These are phyloP conservation scores for Sarcophaga subvicina DNA, from an alignment of 2,888 invertebrate genomes.

Conservation along the genomic window DNA sequence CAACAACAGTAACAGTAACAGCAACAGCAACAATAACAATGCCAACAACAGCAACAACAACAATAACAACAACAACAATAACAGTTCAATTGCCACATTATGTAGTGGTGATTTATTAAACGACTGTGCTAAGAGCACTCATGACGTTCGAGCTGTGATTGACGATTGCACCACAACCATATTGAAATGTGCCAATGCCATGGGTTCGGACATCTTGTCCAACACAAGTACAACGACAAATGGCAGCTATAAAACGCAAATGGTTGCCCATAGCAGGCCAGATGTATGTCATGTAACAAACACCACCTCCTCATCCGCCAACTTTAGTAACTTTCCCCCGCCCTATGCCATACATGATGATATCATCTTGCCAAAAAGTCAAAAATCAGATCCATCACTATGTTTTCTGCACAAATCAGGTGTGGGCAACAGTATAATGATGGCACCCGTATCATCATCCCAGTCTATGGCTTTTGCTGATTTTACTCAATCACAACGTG, in stretches of 20 bases:
- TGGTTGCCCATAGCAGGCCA: conserved; percentile 72
- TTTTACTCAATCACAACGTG: conserved; percentile 65
- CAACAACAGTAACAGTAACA: conserved; percentile 54
- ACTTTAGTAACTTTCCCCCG: conserved; percentile 71
- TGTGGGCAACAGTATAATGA: neutral
- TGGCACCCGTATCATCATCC: conserved; percentile 28
- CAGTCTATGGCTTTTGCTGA: conserved; percentile 50
- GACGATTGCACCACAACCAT: conserved; percentile 81
- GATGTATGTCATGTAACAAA: conserved; percentile 75
- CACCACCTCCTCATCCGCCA: conserved; percentile 58
- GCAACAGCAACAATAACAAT: conserved; percentile 64
- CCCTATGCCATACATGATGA: conserved; percentile 75
- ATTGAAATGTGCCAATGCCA: conserved; percentile 79
- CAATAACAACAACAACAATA: conserved; percentile 66
- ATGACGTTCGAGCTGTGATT: conserved; percentile 75
- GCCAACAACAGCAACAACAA: conserved; percentile 64
- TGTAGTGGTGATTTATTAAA: conserved; percentile 75
- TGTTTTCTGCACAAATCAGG: conserved; percentile 73
- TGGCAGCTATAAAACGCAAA: conserved; percentile 62
- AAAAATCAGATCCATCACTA: conserved; percentile 77
- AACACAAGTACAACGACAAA: conserved; percentile 66
- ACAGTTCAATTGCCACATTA: conserved; percentile 74
- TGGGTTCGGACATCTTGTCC: conserved; percentile 72
- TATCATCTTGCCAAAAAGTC: conserved; percentile 75
- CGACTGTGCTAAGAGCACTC: conserved; percentile 75